These are phyloP conservation scores for Syrista parreyssii DNA, from an alignment of 2,888 invertebrate species.

Conservation along the genomic window DNA sequence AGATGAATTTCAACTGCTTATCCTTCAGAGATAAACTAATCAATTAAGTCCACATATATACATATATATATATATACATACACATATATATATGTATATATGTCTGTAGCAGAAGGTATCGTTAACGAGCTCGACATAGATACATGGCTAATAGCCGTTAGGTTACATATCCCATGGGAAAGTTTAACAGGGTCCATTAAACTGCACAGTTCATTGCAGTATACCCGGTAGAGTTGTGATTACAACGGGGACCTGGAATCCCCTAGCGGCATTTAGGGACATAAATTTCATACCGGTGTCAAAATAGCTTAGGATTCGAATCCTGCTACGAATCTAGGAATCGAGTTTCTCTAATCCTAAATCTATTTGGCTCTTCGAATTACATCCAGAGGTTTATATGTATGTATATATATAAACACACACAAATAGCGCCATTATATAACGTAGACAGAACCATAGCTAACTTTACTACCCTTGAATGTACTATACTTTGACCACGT, in stretches of 20 bases:
- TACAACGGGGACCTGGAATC: background rate
- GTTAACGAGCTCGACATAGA: background rate
- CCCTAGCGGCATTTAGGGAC: slow-evolving; percentile 1
- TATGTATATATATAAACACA: background rate
- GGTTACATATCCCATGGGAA: slow-evolving; percentile 19
- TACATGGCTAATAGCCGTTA: background rate
- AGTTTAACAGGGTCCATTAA: slow-evolving; percentile 34
- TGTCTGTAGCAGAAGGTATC: background rate
- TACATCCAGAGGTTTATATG: background rate
- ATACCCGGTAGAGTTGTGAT: slow-evolving; percentile 11
- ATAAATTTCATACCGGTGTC: slow-evolving; percentile 6
- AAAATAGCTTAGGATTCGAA: background rate
- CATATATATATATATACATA: too few relatives aligned
- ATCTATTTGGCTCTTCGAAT: background rate
- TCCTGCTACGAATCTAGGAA: background rate
- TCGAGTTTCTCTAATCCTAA: background rate
- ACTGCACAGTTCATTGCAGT: slow-evolving; percentile 28
- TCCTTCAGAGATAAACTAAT: slow-evolving; percentile 1
- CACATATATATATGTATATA: background rate
- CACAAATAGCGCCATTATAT: too few relatives aligned
- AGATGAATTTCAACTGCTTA: background rate
- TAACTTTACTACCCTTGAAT: background rate
- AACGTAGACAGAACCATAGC: background rate
- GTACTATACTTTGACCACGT: background rate
- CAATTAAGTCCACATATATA: slow-evolving; percentile 2